These are phyloP conservation scores for Patiria pectinifera DNA, from an alignment of 53 echinoderm and acorn worm species.

Conservation along the genomic window DNA sequence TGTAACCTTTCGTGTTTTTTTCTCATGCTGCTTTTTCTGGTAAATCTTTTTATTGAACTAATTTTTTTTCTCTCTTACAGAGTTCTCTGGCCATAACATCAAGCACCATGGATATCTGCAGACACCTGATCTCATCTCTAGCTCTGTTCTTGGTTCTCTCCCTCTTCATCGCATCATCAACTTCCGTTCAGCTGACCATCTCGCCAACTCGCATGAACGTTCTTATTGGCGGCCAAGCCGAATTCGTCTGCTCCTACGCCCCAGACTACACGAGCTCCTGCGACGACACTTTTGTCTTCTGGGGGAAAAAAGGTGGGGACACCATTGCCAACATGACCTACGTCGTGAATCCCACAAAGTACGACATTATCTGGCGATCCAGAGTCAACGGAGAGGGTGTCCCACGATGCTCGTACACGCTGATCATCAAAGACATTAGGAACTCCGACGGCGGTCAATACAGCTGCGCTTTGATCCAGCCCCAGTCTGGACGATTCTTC, in stretches of 20 bases:
- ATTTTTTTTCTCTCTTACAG: not conserved
- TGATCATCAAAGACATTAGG: conserved; percentile 38
- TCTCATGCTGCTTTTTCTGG: no score
- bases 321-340: conserved; percentile 59
- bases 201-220: not conserved
- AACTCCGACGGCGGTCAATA: conserved; percentile 27
- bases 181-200: conserved; percentile 26
- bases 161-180: not conserved
- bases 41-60: not conserved
- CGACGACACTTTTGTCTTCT: conserved; percentile 63
- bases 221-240: conserved; percentile 37
- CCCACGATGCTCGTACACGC: conserved; percentile 45
- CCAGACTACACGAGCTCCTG: conserved; percentile 1
- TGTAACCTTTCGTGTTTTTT: no score
- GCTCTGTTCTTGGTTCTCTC: not conserved
- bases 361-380: conserved; percentile 19
- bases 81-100: not conserved
- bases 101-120: not conserved
- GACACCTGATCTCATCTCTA: not conserved
- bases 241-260: conserved; percentile 49
- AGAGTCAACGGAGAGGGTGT: not conserved
- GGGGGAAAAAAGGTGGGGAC: conserved; percentile 53
- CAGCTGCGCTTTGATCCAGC: conserved; percentile 29
- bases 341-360: conserved; percentile 24
- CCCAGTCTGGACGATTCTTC: conserved; percentile 12